phyloP scores from a whole-genome alignment of 2,113 vertebrate species.

The Gambusia holbrooki region DNA sequence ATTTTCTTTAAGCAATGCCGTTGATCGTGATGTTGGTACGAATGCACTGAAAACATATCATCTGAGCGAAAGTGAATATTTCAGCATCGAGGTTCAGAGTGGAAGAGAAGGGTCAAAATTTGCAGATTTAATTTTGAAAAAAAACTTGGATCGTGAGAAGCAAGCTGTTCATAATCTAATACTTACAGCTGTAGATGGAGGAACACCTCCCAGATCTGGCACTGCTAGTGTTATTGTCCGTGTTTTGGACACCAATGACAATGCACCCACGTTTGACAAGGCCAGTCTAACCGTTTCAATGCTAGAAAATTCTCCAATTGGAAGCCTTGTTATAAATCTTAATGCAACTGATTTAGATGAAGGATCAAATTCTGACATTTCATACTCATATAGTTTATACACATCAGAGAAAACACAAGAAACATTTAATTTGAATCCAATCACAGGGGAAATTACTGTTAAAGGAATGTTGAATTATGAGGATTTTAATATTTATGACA shows the following conservation, averaged over 20 bases:
- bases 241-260: conserved; percentile 75
- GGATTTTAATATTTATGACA: conserved; percentile 69
- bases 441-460: conserved; percentile 78
- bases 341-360: conserved; percentile 26
- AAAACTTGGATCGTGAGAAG: conserved; percentile 58
- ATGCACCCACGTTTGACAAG: conserved; percentile 62
- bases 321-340: conserved; percentile 14
- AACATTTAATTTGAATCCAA: conserved; percentile 77
- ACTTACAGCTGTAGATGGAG: conserved; percentile 77
- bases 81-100: conserved; percentile 64
- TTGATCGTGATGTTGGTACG: conserved; percentile 66
- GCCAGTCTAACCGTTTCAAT: not conserved
- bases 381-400: conserved; percentile 22
- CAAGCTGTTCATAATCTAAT: conserved; percentile 64
- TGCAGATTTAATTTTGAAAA: conserved; percentile 54
- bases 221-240: conserved; percentile 67
- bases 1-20: conserved; percentile 74
- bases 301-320: conserved; percentile 27
- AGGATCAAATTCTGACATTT: conserved; percentile 10
- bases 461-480: conserved; percentile 80
- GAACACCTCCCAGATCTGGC: conserved; percentile 67
- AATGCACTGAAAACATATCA: conserved; percentile 68
- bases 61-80: conserved; percentile 66
- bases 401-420: conserved; percentile 23
- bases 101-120: conserved; percentile 64